A percentile compares a stretch with the other conserved stretches of the same genome.
These are phyloP conservation scores for Centropyge bicolor DNA, from an alignment of 2,797 vertebrate species.

Conservation along the genomic window DNA sequence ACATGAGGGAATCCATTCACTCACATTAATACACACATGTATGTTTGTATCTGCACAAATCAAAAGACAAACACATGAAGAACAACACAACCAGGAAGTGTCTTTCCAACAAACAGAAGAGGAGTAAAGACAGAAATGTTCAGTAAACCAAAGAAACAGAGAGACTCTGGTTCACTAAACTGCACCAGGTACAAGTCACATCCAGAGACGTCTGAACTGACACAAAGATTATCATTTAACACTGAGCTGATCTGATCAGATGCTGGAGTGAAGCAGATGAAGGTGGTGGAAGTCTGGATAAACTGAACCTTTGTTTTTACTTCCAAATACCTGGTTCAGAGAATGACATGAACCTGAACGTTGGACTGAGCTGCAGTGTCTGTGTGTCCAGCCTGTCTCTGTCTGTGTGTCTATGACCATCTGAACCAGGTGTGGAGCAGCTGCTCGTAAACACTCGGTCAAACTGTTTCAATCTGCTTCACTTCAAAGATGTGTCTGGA, in stretches of 20 bases:
- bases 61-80: background rate
- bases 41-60: background rate
- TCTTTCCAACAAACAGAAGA: background rate
- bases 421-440: background rate
- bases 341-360: background rate
- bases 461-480: background rate
- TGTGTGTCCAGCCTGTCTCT: background rate
- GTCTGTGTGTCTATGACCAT: background rate
- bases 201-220: no score
- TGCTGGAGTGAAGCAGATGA: background rate
- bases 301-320: background rate
- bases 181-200: no score
- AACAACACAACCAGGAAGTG: background rate
- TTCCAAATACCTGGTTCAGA: background rate
- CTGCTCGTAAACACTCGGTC: background rate
- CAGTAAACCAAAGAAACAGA: background rate
- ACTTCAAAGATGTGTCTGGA: background rate
- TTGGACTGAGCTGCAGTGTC: background rate
- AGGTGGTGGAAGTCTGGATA: background rate
- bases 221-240: background rate
- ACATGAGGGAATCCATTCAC: background rate
- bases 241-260: background rate
- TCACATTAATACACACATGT: background rate
- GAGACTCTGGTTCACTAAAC: background rate
- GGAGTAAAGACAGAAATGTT: background rate